Base-by-base conservation (phyloP, 2,113 vertebrate species). In the Candoia aspera region DNA sequence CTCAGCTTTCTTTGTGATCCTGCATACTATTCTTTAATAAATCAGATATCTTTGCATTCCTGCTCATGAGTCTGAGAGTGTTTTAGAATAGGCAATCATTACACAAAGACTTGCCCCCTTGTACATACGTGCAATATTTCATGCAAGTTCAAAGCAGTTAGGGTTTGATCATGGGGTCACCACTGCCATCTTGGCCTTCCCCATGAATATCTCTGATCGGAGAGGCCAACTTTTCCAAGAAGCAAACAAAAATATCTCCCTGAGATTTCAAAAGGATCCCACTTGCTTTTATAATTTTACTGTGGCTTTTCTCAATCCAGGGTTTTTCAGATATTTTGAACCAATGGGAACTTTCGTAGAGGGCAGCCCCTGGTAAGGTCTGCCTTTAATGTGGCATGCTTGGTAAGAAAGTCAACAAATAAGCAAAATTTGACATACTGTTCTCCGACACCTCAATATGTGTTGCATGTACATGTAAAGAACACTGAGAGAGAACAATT, bases 401-500 rank as follows among this genome's bases (percentile, higher is more conserved):
- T 94, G n/a, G 0, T 0, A 64, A 95, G 90, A 91, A 95, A 93
- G 58, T 92, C 92, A 4, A 0, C 94, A 96, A 95, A 91, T 91
- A 95, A 37, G 21, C 90, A 89, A 88, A 88, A 90, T 91, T 91
- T 92, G 90, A 68, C 94, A 94, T 92, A 68, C 2, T 0, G 89
- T 93, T 94, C 90, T 96, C 95, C 92, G 95, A 94, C 17, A 95
- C 60, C 46, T 93, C 19, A 93, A 86, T 55, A 60, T 53, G 59
- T 54, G 29, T 46, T 54, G 84, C 2, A 8, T 46, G 8, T 33
- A 19, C 29, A 49, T 42, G 49, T 68, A 53, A 58, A 86, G 9
- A 49, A n/a, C 55, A 60, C 60, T 83, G 91, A 95, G 94, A 94
- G 95, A 88, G 92, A 97, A 96, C 93, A 96, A 97, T 92, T 94